phyloP scores from a whole-genome alignment of 1,140 invertebrate species.

The Drosophila subpulchrella region DNA sequence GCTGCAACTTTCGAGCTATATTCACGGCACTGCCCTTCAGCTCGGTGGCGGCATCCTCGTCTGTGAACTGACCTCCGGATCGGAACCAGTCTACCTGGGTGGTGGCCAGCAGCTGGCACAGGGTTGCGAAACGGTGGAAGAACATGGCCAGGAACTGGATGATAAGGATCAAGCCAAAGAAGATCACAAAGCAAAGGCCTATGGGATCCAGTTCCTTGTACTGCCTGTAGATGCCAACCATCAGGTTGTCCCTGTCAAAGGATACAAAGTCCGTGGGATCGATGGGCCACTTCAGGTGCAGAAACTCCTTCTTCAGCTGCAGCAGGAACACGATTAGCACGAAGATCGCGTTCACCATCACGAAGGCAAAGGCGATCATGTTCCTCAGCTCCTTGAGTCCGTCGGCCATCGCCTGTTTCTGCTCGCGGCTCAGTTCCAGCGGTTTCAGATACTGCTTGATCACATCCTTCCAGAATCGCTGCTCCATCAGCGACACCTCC shows the following conservation, averaged over 20 bases:
- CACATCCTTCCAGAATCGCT: constrained; percentile 90
- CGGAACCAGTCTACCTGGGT: constrained; percentile 86
- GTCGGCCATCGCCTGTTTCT: constrained; percentile 86
- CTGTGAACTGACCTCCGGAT: constrained; percentile 64
- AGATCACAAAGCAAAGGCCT: constrained; percentile 90
- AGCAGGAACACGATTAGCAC: constrained; percentile 92
- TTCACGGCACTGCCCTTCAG: constrained; percentile 87
- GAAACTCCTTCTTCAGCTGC: constrained; percentile 90
- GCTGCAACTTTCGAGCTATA: constrained; percentile 87
- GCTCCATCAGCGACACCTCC: constrained; percentile 87
- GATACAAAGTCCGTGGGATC: constrained; percentile 89
- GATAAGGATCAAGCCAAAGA: constrained; percentile 89
- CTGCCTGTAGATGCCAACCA: constrained; percentile 85
- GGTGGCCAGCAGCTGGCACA: constrained; percentile 93
- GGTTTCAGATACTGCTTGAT: constrained; percentile 90
- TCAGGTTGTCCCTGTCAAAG: constrained; percentile 84
- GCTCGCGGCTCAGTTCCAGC: constrained; percentile 87
- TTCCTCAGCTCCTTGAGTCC: constrained; percentile 89
- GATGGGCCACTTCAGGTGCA: constrained; percentile 90
- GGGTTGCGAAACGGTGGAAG: constrained; percentile 92
- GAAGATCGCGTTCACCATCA: constrained; percentile 94
- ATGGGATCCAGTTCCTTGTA: constrained; percentile 91
- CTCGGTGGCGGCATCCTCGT: constrained; percentile 85
- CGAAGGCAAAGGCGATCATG: constrained; percentile 91
- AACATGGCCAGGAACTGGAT: constrained; percentile 95